A percentile compares a stretch with the other conserved stretches of the same genome.
Conservation (phyloP, 2,113 vertebrate species). For the Cebus imitator region DNA sequence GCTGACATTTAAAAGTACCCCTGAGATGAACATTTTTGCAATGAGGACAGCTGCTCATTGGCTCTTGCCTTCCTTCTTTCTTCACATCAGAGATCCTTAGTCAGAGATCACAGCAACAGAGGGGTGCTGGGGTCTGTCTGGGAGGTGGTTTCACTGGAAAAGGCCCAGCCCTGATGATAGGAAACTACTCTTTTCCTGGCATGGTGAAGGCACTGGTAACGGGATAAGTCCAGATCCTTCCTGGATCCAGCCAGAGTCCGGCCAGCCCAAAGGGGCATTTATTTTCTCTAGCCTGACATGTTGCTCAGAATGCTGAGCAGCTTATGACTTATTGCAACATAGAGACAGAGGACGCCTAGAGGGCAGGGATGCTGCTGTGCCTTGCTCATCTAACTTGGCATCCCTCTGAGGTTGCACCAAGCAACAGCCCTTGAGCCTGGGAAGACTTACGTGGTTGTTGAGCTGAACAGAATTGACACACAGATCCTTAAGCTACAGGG, state of each 20-base stretch:
- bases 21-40: not conserved
- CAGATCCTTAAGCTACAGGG: not conserved
- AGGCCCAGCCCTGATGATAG: not conserved
- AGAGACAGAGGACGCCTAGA: not conserved
- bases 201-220: not conserved
- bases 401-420: not conserved
- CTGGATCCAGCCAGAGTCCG: not conserved
- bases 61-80: not conserved
- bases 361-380: not conserved
- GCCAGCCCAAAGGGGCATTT: not conserved
- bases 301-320: not conserved
- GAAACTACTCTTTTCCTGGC: not conserved
- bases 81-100: not conserved
- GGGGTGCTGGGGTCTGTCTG: not conserved
- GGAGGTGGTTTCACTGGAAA: not conserved
- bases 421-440: not conserved
- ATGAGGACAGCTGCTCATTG: not conserved
- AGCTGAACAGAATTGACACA: not conserved
- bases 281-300: not conserved
- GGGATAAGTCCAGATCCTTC: not conserved
- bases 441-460: not conserved
- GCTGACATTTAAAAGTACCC: not conserved
- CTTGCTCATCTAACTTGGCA: not conserved
- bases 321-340: not conserved
- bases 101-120: not conserved